Evolutionary conservation across 2,888 invertebrate genomes (phyloP), one percentile per base, ranked within the genome.

Genomic region (Leptogaster cylindrica): DNA sequence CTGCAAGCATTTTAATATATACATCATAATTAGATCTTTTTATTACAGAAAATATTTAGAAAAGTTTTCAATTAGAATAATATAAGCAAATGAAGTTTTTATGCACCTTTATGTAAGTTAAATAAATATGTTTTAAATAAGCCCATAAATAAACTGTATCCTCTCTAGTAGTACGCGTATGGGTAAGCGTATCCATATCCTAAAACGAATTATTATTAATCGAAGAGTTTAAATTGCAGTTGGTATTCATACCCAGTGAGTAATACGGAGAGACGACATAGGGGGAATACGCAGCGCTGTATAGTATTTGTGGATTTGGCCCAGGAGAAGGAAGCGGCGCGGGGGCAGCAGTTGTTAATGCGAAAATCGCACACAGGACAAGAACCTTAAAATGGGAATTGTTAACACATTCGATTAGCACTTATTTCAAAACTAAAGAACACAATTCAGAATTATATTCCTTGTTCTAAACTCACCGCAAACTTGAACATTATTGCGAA

Each of bases 231-330:
- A 28, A 8, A 6, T 31, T 3, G 1, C 6, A 18, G 27, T 7
- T 36, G 23, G 8, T 33, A 50, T 27, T 18, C 63, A 52, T 65
- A 69, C 69, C 65, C 20, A 61, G 48, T 65, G 67, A 52, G 23
- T 65, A 46, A 16, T 69, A 69, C 16, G 71, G 67, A 3, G 68
- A 46, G 28, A 61, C 63, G n/a, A 68, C 70, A 48, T 70, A 70
- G 5, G 70, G 70, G 48, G 68, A 55, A 3, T 68, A 68, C 31
- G 65, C 64, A 28, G 66, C 27, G 25, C n/a, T n/a, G n/a, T n/a
- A n/a, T n/a, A n/a, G n/a, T n/a, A n/a, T n/a, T n/a, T n/a, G n/a
- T n/a, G n/a, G n/a, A n/a, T n/a, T n/a, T n/a, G n/a, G n/a, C n/a
- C n/a, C 65, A 16, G 68, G 23, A 18, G 66, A 28, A 48, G 71